Conservation (phyloP, 1,140 invertebrate species). For the Lucilia cuprina region DNA sequence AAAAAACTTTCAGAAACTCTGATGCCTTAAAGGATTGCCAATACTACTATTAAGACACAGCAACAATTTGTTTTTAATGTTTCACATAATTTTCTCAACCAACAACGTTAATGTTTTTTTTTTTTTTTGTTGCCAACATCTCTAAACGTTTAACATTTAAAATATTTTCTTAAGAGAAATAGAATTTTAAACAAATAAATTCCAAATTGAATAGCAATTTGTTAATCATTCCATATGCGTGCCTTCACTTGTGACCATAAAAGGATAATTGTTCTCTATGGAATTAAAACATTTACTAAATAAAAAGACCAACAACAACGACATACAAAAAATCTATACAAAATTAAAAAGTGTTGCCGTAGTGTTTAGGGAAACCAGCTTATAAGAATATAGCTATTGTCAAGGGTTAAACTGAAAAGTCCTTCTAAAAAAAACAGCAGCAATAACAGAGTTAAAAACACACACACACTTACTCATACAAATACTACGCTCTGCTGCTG, state of each 20-base stretch:
- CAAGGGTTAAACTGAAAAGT: background rate
- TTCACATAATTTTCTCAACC: background rate
- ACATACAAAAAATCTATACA: background rate
- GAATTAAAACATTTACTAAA: constrained; percentile 39
- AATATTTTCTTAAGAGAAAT: background rate
- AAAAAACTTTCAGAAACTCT: too few relatives aligned
- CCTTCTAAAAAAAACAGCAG: background rate
- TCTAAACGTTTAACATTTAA: background rate
- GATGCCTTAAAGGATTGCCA: background rate
- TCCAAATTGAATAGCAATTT: constrained; percentile 25
- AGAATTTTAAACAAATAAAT: constrained; percentile 9
- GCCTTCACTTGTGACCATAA: constrained; percentile 27
- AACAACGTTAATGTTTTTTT: too few relatives aligned
- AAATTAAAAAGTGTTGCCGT: background rate
- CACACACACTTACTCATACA: background rate
- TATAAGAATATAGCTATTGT: background rate
- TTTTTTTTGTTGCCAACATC: background rate
- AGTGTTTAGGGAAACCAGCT: background rate
- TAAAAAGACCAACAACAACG: background rate
- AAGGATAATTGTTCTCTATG: constrained; percentile 41
- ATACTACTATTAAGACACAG: background rate
- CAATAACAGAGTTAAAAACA: background rate
- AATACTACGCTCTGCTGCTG: too few relatives aligned
- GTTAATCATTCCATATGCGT: constrained; percentile 32
- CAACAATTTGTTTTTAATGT: background rate